Evolutionary conservation across 2,113 vertebrate species (phyloP), one percentile per base, ranked within the genome.

Genomic region (Hyla sarda): DNA sequence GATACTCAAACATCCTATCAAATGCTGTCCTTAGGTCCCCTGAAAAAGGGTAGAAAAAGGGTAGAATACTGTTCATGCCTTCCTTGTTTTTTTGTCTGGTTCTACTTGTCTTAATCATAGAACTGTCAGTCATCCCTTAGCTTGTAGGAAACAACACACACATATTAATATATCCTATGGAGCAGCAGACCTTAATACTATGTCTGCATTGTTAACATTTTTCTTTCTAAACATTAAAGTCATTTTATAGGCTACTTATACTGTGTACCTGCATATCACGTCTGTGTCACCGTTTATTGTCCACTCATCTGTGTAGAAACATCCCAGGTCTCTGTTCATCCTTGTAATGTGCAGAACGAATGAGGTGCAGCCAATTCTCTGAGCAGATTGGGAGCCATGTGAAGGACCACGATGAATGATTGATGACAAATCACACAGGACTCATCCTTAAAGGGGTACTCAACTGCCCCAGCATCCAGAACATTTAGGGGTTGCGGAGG

Each of bases 381-480:
- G 62, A 71, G 81, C 65, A 82, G 65, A 72, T 82, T 52, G 50
- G 1, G 30, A 77, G 82, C 71, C 71, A 75, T 84, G 69, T 62
- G 71, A 75, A 32, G 82, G 65, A 89, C 85, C 88, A 72, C 52
- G 52, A 14, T 87, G 90, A 86, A 89, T 90, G 90, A 93, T 90
- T 90, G 87, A 92, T 89, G 89, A 74, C 83, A 58, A 4, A 19
- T 23, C 48, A n/a, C 80, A 14, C 50, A 79, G 83, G 34, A 87
- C 83, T 87, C 85, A 88, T 86, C 85, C 60, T 76, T 48, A 60
- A n/a, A n/a, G n/a, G n/a, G n/a, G n/a, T n/a, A n/a, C n/a, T n/a
- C n/a, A n/a, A n/a, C n/a, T n/a, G n/a, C n/a, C n/a, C n/a, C n/a
- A n/a, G n/a, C n/a, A n/a, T n/a, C n/a, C n/a, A n/a, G n/a, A n/a